These are phyloP conservation scores for Sarcoramphus papa DNA, from an alignment of 2,797 vertebrate genomes.

Conservation along the genomic window DNA sequence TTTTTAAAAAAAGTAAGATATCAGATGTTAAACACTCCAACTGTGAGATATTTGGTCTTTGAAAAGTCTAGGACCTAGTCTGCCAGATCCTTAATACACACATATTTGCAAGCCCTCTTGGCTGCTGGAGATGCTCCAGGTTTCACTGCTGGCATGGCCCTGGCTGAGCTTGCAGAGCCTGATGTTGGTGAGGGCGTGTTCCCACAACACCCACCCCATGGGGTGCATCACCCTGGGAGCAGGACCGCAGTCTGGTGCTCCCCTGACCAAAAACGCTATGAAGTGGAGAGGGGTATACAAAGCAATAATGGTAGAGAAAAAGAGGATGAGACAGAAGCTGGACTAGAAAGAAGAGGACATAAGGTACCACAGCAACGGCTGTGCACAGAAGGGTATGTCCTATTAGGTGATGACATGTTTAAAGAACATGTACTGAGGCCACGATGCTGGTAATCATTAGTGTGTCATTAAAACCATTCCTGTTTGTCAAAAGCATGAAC, in stretches of 20 bases:
- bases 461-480: background rate
- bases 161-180: background rate
- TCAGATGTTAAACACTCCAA: background rate
- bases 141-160: background rate
- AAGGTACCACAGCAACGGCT: accelerated
- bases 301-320: background rate
- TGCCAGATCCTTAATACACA: background rate
- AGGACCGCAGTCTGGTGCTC: background rate
- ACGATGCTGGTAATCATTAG: background rate
- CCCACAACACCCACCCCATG: background rate
- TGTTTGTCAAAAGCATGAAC: background rate
- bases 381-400: background rate
- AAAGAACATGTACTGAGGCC: background rate
- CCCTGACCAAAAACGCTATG: accelerated
- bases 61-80: background rate
- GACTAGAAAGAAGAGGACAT: background rate
- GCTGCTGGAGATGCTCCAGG: background rate
- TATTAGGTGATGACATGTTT: background rate
- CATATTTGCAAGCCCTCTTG: background rate
- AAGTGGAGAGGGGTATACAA: background rate
- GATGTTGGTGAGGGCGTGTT: background rate
- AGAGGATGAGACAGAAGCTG: background rate
- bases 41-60: background rate
- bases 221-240: background rate
- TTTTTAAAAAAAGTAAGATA: background rate